Base-by-base conservation (phyloP, 92 coral and sea anemone species). In the Zoanthus gigantus region DNA sequence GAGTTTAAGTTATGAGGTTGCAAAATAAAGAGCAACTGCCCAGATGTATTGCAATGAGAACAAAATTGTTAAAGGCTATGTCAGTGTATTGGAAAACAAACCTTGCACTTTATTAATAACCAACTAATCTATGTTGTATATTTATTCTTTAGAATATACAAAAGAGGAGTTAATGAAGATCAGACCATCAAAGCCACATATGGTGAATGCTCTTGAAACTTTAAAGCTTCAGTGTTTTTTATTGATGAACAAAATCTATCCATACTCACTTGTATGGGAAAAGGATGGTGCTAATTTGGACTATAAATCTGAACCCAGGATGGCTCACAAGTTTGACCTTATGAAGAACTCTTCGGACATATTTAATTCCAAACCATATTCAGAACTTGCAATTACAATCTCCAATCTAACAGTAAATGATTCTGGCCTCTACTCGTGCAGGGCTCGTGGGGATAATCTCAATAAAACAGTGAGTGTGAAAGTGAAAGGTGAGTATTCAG, bases 211-310 rank as follows among this genome's bases (percentile, higher is more conserved):
- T 9, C 16, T n/a, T 16, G 45, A 67, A 1, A 81, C 85, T 2
- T 68, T 81, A 52, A 66, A 81, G 45, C 85, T 81, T 28, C 85
- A 81, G 85, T 81, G 85, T 18, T 81, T 81, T 14, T 66, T 81
- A 23, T 44, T 63, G 42, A 47, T 66, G 16, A 75, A 74, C 7
- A 65, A 46, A 16, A 13, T 81, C 7, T 0, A 4, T 14, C 85
- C 85, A 4, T 0, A 0, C 0, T n/a, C 23, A 9, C 42, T 81
- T 16, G 52, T 50, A 31, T 81, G 75, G 85, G 75, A 81, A 13
- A 66, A 71, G 66, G 71, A 81, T 28, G 47, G 85, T 17, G 48
- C 23, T 46, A 44, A 23, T 7, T 1, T 81, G 23, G 60, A 47
- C 60, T 10, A 44, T 46, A 28, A 6, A 0, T 45, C 0, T 17